A percentile compares a stretch with the other conserved stretches of the same genome.
These are phyloP conservation scores for Heliornis fulica DNA, from an alignment of 2,113 vertebrate genomes.

Conservation along the genomic window DNA sequence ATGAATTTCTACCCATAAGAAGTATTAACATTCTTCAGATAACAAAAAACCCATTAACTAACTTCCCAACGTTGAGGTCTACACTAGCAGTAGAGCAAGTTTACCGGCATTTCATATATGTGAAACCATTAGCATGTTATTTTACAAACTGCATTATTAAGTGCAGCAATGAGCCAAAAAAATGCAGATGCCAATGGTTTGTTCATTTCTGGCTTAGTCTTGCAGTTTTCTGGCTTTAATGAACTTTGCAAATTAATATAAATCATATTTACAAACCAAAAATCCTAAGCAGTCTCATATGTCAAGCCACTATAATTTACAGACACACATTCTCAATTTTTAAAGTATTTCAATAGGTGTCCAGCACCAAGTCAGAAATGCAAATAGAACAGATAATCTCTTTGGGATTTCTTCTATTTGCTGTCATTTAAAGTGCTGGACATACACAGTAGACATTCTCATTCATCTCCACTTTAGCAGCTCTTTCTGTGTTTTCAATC, in stretches of 20 bases:
- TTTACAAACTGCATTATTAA: background rate
- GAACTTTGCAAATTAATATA: background rate
- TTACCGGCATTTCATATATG: background rate
- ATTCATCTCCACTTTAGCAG: background rate
- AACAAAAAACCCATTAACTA: background rate
- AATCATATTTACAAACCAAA: conserved; percentile 30
- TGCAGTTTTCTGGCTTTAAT: too few species aligned
- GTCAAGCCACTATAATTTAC: conserved; percentile 13
- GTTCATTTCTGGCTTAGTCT: background rate
- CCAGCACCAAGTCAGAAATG: background rate
- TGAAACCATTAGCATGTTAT: background rate
- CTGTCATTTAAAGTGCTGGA: background rate
- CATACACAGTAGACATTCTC: background rate
- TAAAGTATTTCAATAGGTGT: background rate
- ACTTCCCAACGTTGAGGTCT: rapidly evolving
- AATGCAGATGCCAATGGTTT: background rate
- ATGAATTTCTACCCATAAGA: background rate
- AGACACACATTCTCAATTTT: background rate
- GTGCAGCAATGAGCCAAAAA: background rate
- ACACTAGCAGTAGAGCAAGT: background rate
- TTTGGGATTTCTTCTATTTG: too few species aligned
- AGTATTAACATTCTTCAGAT: background rate
- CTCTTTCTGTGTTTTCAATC: background rate
- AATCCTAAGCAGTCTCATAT: background rate
- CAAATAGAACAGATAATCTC: background rate